These are phyloP conservation scores for Denticeps clupeoides DNA, from an alignment of 2,797 vertebrate genomes.

Conservation along the genomic window DNA sequence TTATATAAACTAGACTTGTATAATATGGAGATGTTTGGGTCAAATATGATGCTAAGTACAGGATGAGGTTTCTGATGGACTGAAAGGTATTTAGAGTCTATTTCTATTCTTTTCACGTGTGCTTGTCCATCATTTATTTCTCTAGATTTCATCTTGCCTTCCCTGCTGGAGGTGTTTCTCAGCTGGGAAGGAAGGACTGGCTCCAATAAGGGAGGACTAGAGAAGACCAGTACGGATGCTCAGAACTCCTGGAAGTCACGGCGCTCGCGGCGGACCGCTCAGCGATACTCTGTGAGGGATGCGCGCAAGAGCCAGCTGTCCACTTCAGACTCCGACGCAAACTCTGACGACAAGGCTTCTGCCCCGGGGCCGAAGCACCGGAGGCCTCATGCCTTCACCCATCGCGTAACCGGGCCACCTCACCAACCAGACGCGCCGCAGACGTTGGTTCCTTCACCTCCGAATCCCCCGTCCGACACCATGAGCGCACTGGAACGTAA, in stretches of 20 bases:
- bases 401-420: conserved; percentile 53
- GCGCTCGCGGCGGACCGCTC: conserved; percentile 62
- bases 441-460: conserved; percentile 22
- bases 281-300: conserved; percentile 78
- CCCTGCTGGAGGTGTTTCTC: conserved; percentile 61
- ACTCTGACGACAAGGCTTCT: conserved; percentile 68
- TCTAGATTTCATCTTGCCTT: conserved; percentile 78
- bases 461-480: conserved; percentile 20
- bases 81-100: no score
- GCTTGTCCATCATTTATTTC: no score
- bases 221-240: conserved; percentile 59
- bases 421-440: conserved; percentile 46
- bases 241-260: conserved; percentile 62
- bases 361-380: conserved; percentile 49
- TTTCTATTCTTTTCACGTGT: no score
- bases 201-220: conserved; percentile 62
- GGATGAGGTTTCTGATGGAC: no score
- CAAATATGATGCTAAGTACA: no score
- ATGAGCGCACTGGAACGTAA: conserved; percentile 40
- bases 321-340: conserved; percentile 87
- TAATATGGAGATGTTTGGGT: no score
- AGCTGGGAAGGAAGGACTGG: conserved; percentile 66
- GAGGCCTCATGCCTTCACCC: conserved; percentile 56
- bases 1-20: no score
- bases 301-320: conserved; percentile 79